phyloP scores from a whole-genome alignment of 2,888 invertebrate genomes.

The Rotaria sp. region DNA sequence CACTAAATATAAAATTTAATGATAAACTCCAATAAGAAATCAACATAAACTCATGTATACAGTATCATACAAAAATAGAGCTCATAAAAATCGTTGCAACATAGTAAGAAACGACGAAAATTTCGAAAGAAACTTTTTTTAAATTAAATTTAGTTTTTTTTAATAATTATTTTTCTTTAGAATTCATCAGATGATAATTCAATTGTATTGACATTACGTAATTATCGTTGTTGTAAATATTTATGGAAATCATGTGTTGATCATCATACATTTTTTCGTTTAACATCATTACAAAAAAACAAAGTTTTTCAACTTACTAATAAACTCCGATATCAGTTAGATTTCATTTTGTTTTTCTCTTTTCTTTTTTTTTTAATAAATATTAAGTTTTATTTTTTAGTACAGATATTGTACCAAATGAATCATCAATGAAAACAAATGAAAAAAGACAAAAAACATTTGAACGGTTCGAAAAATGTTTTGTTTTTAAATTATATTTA shows the following conservation, averaged over 20 bases:
- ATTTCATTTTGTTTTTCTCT: too few species aligned
- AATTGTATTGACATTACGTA: conserved; percentile 3
- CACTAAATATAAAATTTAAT: too few species aligned
- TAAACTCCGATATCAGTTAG: not conserved
- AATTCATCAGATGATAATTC: not conserved
- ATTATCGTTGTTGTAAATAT: conserved; percentile 9
- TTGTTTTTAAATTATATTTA: not conserved
- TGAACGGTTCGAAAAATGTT: not conserved
- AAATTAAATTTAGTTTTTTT: too few species aligned
- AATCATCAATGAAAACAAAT: not conserved
- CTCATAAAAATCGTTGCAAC: too few species aligned
- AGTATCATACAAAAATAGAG: too few species aligned
- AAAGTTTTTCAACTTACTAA: not conserved
- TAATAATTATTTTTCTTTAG: not conserved
- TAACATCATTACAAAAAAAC: not conserved
- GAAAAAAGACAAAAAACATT: not conserved
- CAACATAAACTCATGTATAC: too few species aligned
- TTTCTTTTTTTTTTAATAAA: not conserved
- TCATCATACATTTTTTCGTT: conserved; percentile 31
- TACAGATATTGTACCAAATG: not conserved
- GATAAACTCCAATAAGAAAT: too few species aligned
- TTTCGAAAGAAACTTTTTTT: too few species aligned
- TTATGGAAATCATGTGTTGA: conserved; percentile 31
- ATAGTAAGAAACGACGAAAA: too few species aligned
- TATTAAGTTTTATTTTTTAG: not conserved